Conservation (phyloP, 2,797 vertebrate species). For the Lepidocolaptes lacrymiger region DNA sequence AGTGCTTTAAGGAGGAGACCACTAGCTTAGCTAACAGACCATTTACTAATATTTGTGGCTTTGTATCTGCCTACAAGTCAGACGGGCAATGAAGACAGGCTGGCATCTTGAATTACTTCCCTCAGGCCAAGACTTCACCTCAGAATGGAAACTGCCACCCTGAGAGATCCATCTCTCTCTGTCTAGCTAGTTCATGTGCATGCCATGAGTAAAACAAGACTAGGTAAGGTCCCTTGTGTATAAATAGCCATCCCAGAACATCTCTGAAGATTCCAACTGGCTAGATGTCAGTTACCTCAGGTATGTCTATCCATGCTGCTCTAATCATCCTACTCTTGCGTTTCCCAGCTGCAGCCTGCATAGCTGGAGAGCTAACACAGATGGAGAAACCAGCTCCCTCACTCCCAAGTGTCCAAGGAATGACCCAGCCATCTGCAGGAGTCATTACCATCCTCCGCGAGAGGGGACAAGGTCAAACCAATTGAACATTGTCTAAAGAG, state of each 20-base stretch:
- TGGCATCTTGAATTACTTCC: not conserved
- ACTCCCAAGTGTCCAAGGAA: conserved; percentile 57
- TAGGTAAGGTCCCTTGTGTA: not conserved
- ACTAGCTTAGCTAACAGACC: not conserved
- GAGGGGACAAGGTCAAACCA: conserved; percentile 63
- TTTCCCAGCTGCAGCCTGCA: conserved; percentile 7
- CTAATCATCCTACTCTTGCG: not conserved
- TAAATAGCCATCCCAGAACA: not conserved
- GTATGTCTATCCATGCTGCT: not conserved
- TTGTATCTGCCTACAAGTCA: not conserved
- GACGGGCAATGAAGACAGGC: not conserved
- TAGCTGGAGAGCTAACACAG: not conserved
- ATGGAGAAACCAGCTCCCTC: not conserved
- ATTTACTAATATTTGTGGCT: not conserved
- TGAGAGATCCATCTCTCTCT: not conserved
- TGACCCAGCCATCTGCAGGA: conserved; percentile 68
- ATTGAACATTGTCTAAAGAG: conserved; percentile 64
- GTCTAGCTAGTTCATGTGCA: fast-evolving
- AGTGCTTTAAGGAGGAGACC: not conserved
- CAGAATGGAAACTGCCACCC: not conserved
- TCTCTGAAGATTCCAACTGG: not conserved
- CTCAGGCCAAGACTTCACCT: not conserved
- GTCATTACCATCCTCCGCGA: conserved; percentile 54
- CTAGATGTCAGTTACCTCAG: not conserved
- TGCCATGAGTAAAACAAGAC: not conserved